Evolutionary conservation across 2,113 vertebrate species (phyloP), one percentile per base, ranked within the genome.

Genomic region (Pseudorhombus dupliciocellatus): DNA sequence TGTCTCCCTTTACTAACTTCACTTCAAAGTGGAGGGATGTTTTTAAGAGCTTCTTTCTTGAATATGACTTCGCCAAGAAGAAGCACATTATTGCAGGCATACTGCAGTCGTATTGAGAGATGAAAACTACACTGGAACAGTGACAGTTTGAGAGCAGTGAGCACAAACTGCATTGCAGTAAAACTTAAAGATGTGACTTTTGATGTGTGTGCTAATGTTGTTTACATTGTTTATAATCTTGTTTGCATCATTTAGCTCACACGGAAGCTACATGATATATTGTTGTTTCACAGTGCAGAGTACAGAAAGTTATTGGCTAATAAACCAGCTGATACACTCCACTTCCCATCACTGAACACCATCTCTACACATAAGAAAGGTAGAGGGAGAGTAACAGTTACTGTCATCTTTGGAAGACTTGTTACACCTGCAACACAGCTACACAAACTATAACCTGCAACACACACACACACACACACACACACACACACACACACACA

Each of bases 1-100:
- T 25, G 4, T 53, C 56, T 58, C 51, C 52, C 10, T 63, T 73
- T 58, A 55, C 48, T 5, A 28, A 50, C 53, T 68, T 73, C 22
- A 67, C 73, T 72, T 66, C 14, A 50, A 58, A 40, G 34, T 31
- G 15, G 10, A 66, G 6, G 4, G 5, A n/a, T 40, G 58, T 55
- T 57, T 55, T 37, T 22, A 2, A 46, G 15, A 16, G 42, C 42
- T 46, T 46, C 18, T 57, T 37, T 42, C n/a, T 28, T 21, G 5
- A 51, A 21, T 37, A 7, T 20, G 18, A 21, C 10, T 5, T 20
- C 4, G 28, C 14, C 12, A 69, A 56, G 14, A 26, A 9, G 15
- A 14, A 67, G 25, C 10, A 40, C 2, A n/a, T 30, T 7, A 65
- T 55, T 66, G 8, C 21, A 66, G 24, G n/a, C n/a, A 66, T 14